Conservation (phyloP, 2,888 invertebrate genomes). For the Diabrotica balteata region DNA sequence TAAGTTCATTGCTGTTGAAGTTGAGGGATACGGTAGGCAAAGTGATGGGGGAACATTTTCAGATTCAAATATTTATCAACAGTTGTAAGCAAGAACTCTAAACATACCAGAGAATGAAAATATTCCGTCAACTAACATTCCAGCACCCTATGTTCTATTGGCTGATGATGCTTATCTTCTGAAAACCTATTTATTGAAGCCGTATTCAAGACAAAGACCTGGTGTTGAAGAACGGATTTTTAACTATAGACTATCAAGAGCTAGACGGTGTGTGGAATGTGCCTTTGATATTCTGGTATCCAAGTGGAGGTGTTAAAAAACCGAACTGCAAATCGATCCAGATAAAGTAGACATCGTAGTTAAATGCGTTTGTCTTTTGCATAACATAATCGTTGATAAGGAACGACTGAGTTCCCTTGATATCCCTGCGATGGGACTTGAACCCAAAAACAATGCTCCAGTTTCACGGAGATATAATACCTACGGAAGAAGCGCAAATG, state of each 20-base stretch:
- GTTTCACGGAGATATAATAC: conserved; percentile 1
- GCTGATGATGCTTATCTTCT: conserved; percentile 38
- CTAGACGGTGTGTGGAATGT: conserved; percentile 30
- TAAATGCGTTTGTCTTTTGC: not conserved
- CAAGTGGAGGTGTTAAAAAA: conserved; percentile 28
- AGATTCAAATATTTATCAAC: too few species aligned
- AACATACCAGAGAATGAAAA: conserved; percentile 18
- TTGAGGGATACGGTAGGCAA: too few species aligned
- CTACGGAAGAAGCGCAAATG: not conserved
- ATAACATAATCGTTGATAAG: conserved; percentile 1
- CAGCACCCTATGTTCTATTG: conserved; percentile 36
- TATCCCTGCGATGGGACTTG: conserved; percentile 1
- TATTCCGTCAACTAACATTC: conserved; percentile 33
- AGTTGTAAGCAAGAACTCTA: conserved; percentile 24
- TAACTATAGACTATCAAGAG: conserved; percentile 31
- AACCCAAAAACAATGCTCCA: conserved; percentile 3
- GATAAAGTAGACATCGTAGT: conserved; percentile 3
- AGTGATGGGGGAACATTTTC: too few species aligned
- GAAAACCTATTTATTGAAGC: conserved; percentile 38
- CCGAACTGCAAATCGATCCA: conserved; percentile 6
- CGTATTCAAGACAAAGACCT: conserved; percentile 24
- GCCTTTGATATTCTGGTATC: conserved; percentile 18
- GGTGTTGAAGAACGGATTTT: conserved; percentile 20
- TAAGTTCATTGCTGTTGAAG: too few species aligned
- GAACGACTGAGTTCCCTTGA: not conserved